Conservation (phyloP, 35 echinoderm and acorn worm species). For the Ptychodera flava region DNA sequence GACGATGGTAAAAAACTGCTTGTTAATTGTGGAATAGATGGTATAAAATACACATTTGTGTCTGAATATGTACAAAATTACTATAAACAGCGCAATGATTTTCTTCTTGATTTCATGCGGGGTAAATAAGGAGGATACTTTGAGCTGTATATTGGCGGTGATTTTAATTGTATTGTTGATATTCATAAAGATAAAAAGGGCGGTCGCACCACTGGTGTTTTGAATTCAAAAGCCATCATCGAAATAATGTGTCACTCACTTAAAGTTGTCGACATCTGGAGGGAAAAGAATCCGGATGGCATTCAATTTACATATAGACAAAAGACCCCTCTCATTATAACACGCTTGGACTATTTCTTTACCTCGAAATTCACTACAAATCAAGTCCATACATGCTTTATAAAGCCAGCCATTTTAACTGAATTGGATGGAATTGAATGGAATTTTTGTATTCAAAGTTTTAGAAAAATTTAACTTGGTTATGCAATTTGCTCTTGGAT, state of each 20-base stretch:
- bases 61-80: background rate
- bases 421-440: no score
- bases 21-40: background rate
- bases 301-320: background rate
- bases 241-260: background rate
- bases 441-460: no score
- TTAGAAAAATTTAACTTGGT: no score
- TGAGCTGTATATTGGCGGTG: background rate
- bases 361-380: background rate
- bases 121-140: background rate
- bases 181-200: background rate
- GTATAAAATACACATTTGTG: background rate
- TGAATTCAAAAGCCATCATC: background rate
- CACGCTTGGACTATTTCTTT: background rate
- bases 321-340: background rate
- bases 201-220: background rate
- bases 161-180: background rate
- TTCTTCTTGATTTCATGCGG: background rate
- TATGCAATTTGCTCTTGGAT: background rate
- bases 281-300: background rate
- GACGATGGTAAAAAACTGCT: background rate
- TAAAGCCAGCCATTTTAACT: background rate
- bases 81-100: background rate
- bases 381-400: background rate
- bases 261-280: background rate